Conservation (phyloP, 2,113 vertebrate species). For the Corythaeola cristata region DNA sequence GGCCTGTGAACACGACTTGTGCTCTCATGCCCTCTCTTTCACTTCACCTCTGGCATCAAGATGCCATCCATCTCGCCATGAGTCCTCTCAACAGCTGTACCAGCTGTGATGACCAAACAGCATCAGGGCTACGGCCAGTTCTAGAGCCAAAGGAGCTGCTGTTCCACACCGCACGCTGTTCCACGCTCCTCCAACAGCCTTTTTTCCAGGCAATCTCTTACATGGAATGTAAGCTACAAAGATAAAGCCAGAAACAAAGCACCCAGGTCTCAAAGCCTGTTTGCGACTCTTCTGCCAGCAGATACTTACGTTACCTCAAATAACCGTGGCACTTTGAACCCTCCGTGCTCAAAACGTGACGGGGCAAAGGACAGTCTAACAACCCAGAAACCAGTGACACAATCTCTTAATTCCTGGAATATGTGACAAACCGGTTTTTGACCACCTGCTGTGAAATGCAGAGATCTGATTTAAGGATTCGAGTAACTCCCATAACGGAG, state of each 20-base stretch:
- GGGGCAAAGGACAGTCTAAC: neutral
- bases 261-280: neutral
- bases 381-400: neutral
- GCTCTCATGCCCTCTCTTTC: neutral
- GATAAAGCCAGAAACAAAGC: neutral
- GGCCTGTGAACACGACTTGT: rapidly evolving
- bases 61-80: rapidly evolving
- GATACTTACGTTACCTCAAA: rapidly evolving
- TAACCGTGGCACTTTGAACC: neutral
- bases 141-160: neutral
- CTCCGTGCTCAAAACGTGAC: neutral
- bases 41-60: neutral
- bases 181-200: too few species aligned
- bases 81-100: neutral
- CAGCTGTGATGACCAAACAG: rapidly evolving
- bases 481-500: neutral
- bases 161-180: neutral
- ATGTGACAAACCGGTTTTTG: neutral
- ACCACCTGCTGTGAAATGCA: neutral
- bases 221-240: neutral
- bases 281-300: neutral
- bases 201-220: neutral
- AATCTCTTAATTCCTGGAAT: neutral
- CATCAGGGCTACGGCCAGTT: neutral
- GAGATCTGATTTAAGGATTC: neutral